Evolutionary conservation across 2,888 invertebrate genomes (phyloP).

Genomic region (Caenorhabditis drosophilae): DNA sequence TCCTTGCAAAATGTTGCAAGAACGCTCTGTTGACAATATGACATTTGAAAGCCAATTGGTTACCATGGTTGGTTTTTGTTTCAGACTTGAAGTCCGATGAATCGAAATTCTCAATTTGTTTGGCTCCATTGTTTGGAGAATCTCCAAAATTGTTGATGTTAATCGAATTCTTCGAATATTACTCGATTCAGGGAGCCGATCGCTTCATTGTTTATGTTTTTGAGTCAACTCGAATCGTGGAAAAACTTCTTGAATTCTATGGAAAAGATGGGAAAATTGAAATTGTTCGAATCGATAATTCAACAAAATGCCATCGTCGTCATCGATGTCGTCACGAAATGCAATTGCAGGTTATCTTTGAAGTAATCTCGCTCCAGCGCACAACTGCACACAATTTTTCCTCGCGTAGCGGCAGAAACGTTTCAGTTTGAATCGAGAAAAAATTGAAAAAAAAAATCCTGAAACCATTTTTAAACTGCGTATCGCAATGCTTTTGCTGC

Average conservation of each 20-base stretch:
- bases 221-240: slow-evolving; percentile 8
- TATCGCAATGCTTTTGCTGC: too few species aligned
- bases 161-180: slow-evolving; percentile 44
- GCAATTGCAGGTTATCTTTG: slow-evolving; percentile 51
- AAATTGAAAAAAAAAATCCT: too few species aligned
- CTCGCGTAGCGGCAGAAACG: too few species aligned
- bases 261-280: neutral
- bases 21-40: too few species aligned
- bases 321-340: slow-evolving; percentile 51
- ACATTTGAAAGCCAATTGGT: too few species aligned
- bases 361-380: too few species aligned
- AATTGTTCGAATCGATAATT: slow-evolving; percentile 5
- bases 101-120: slow-evolving; percentile 32
- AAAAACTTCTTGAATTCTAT: slow-evolving; percentile 26
- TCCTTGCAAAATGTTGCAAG: too few species aligned
- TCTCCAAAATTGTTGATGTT: slow-evolving; percentile 38
- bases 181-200: slow-evolving; percentile 42
- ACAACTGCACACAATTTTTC: too few species aligned
- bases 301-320: slow-evolving; percentile 35
- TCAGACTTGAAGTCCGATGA: too few species aligned
- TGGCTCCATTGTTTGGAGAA: slow-evolving; percentile 44
- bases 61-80: too few species aligned
- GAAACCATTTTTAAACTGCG: too few species aligned
- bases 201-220: slow-evolving; percentile 31
- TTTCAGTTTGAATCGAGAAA: too few species aligned